Conservation (phyloP, 2,113 vertebrate genomes). For the Stigmatopora nigra region DNA sequence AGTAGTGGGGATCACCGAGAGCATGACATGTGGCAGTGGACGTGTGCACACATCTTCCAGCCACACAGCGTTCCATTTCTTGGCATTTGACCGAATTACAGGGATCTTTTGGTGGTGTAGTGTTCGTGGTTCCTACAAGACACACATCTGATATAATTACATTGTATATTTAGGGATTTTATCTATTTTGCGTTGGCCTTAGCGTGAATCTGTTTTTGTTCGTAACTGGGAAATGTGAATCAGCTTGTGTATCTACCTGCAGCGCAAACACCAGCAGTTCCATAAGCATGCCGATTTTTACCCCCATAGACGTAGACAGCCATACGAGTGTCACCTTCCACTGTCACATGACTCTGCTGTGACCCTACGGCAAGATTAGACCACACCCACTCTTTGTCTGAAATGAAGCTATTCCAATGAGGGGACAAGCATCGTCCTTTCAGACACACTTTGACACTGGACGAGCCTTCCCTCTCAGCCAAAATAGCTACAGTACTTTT, state of each 20-base stretch:
- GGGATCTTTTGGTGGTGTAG: slow-evolving; percentile 8
- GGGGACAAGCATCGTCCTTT: not conserved
- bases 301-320: slow-evolving; percentile 23
- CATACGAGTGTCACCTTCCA: slow-evolving; percentile 18
- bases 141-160: not conserved
- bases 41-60: slow-evolving; percentile 10
- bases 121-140: not conserved
- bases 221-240: not conserved
- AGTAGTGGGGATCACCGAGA: slow-evolving; percentile 26
- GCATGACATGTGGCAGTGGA: slow-evolving; percentile 24
- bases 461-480: slow-evolving; percentile 11
- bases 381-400: slow-evolving; percentile 12
- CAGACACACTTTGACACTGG: slow-evolving; percentile 20
- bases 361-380: not conserved
- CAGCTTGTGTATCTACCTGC: slow-evolving; percentile 11
- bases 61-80: slow-evolving; percentile 13
- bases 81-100: slow-evolving; percentile 18
- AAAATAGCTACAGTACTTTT: slow-evolving; percentile 1
- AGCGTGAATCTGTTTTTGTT: not conserved
- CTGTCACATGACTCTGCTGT: slow-evolving; percentile 6
- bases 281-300: not conserved
- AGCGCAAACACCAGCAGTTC: slow-evolving; percentile 23
- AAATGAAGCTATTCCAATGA: not conserved
- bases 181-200: not conserved
- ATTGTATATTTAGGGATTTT: not conserved